Percentiles rank a stretch among this genome's conserved stretches.
phyloP scores from a whole-genome alignment of 2,888 invertebrate species.

The Eudemis profundana region DNA sequence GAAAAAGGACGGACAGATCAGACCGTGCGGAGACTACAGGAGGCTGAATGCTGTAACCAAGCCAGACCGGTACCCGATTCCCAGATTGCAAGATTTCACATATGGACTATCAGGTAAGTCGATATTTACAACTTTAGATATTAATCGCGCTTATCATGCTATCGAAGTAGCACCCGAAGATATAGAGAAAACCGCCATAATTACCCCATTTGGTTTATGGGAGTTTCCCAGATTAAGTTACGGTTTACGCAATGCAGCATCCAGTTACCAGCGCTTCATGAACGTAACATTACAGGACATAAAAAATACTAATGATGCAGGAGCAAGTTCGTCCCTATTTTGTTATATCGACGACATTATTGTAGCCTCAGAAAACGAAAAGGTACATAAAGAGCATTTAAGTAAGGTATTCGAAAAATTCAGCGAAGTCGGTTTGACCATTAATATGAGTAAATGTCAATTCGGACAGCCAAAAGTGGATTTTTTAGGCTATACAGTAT shows the following conservation, averaged over 20 bases:
- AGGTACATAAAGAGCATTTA: conserved; percentile 46
- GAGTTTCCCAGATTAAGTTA: conserved; percentile 57
- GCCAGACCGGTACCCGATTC: conserved; percentile 57
- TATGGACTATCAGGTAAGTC: conserved; percentile 45
- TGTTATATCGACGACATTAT: conserved; percentile 57
- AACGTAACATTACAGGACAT: no score
- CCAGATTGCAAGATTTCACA: conserved; percentile 56
- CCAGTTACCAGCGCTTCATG: conserved; percentile 56
- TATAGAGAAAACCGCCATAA: conserved; percentile 61
- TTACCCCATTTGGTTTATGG: conserved; percentile 57
- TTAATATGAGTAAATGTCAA: conserved; percentile 45
- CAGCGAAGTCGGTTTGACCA: conserved; percentile 45
- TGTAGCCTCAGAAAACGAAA: conserved; percentile 49
- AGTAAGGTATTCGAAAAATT: conserved; percentile 43
- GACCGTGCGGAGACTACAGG: conserved; percentile 59
- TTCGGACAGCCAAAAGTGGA: conserved; percentile 41
- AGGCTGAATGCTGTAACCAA: conserved; percentile 55
- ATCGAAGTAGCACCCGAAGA: conserved; percentile 58
- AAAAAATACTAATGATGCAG: conserved; percentile 50
- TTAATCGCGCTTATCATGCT: conserved; percentile 58
- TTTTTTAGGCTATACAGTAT: conserved; percentile 46
- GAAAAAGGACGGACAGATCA: conserved; percentile 25
- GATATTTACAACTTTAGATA: conserved; percentile 55
- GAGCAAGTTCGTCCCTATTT: no score
- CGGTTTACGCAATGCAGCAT: conserved; percentile 56